Conservation (phyloP, 1,140 invertebrate species). For the Apolygus lucorum region DNA sequence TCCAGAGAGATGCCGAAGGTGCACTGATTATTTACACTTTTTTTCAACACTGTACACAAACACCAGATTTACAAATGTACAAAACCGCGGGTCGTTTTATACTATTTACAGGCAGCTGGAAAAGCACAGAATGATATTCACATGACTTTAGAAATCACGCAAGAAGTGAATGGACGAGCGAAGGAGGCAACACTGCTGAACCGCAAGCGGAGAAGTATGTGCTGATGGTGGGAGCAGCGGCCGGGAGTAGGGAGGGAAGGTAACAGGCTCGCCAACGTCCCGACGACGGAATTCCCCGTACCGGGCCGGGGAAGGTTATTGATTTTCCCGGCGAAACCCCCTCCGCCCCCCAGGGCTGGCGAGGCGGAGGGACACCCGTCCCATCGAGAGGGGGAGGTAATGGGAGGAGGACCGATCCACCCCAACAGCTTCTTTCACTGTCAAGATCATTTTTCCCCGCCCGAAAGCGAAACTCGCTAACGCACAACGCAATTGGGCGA, state of each 20-base stretch:
- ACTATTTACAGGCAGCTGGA: neutral
- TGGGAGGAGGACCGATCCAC: neutral
- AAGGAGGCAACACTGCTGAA: slow-evolving; percentile 8
- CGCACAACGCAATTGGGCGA: too few relatives aligned
- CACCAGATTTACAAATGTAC: slow-evolving; percentile 10
- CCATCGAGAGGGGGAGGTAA: neutral
- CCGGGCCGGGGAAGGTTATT: neutral
- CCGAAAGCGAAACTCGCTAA: too few relatives aligned
- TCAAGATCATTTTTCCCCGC: neutral
- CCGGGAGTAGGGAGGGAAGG: neutral
- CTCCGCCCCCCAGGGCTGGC: neutral
- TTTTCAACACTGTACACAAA: slow-evolving; percentile 20
- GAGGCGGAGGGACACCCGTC: neutral
- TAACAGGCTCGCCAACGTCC: neutral
- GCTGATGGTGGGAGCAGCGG: neutral
- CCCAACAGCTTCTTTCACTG: neutral
- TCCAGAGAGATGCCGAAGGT: neutral
- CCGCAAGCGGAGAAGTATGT: slow-evolving; percentile 7
- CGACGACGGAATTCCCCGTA: neutral
- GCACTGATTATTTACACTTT: slow-evolving; percentile 10
- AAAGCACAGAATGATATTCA: neutral
- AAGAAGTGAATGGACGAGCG: neutral
- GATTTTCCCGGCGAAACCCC: slow-evolving; percentile 2
- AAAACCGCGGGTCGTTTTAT: neutral
- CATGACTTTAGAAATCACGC: slow-evolving; percentile 1